These are phyloP conservation scores for Scomber japonicus DNA, from an alignment of 2,113 vertebrate species.

Conservation along the genomic window DNA sequence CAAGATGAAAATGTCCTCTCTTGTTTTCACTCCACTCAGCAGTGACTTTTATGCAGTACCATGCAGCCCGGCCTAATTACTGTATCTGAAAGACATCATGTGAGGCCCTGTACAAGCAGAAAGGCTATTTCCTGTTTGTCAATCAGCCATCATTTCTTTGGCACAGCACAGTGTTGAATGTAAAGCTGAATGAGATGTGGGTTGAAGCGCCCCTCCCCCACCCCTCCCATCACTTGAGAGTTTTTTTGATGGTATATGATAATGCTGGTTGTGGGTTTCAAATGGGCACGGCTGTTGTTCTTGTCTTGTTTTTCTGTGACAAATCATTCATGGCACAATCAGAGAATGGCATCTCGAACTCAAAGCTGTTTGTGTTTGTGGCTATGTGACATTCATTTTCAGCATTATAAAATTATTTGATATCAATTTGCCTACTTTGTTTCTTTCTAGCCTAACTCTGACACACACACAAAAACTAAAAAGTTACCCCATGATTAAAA, in stretches of 20 bases:
- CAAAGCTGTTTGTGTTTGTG: conserved; percentile 72
- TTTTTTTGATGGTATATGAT: conserved; percentile 25
- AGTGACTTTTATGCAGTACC: conserved; percentile 42
- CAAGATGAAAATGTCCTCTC: conserved; percentile 46
- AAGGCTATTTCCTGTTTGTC: conserved; percentile 26
- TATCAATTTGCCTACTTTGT: conserved; percentile 36
- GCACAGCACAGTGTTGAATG: conserved; percentile 69
- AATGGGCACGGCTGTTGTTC: conserved; percentile 51
- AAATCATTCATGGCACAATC: conserved; percentile 74
- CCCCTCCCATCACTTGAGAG: neutral
- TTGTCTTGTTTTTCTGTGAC: conserved; percentile 65
- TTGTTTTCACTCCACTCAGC: conserved; percentile 50
- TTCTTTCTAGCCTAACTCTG: conserved; percentile 16
- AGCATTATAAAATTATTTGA: conserved; percentile 70
- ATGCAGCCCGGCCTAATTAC: conserved; percentile 29
- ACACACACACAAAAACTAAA: neutral
- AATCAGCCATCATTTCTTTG: conserved; percentile 45
- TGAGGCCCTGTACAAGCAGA: conserved; percentile 20
- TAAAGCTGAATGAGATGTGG: conserved; percentile 51
- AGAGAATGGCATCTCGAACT: conserved; percentile 67
- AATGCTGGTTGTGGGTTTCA: conserved; percentile 55
- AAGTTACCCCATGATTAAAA: too few species aligned
- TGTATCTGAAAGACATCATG: conserved; percentile 17
- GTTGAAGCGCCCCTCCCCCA: neutral
- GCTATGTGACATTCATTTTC: conserved; percentile 69